Conservation (phyloP, 1,140 invertebrate species). For the Drosophila ohnishii region DNA sequence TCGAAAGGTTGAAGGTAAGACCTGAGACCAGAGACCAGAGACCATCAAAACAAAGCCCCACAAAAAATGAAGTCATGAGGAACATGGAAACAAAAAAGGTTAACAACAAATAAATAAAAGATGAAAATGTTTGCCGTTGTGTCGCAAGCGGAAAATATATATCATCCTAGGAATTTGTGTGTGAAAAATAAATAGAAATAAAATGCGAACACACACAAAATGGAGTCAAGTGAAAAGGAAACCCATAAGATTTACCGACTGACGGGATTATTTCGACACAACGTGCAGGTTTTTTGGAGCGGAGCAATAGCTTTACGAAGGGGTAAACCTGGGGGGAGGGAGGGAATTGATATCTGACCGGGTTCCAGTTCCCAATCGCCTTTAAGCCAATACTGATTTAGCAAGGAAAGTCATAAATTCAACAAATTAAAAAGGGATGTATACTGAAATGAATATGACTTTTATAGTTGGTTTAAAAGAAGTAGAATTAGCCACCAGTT, state of each 20-base stretch:
- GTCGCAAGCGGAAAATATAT: constrained; percentile 72
- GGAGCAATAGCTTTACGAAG: neutral
- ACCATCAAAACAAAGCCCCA: constrained; percentile 58
- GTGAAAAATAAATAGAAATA: constrained; percentile 40
- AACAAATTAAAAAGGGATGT: neutral
- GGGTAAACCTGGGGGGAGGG: neutral
- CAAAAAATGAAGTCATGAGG: constrained; percentile 68
- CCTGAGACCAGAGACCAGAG: constrained; percentile 56
- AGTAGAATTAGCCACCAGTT: no score
- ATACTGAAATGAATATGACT: no score
- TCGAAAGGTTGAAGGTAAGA: constrained; percentile 76
- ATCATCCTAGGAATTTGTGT: constrained; percentile 48
- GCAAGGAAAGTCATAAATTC: neutral
- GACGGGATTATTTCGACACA: constrained; percentile 41
- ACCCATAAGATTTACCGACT: constrained; percentile 30
- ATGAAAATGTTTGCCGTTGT: constrained; percentile 61
- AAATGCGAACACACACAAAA: constrained; percentile 24
- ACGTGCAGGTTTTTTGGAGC: constrained; percentile 34
- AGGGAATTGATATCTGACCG: neutral
- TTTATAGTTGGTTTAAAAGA: no score
- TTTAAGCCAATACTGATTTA: constrained; percentile 1
- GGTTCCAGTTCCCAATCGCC: constrained; percentile 17
- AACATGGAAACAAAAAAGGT: constrained; percentile 52
- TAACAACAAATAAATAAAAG: constrained; percentile 69
- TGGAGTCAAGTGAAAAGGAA: constrained; percentile 45